These are phyloP conservation scores for Eupithecia exiguata DNA, from an alignment of 2,888 invertebrate species.

Conservation along the genomic window DNA sequence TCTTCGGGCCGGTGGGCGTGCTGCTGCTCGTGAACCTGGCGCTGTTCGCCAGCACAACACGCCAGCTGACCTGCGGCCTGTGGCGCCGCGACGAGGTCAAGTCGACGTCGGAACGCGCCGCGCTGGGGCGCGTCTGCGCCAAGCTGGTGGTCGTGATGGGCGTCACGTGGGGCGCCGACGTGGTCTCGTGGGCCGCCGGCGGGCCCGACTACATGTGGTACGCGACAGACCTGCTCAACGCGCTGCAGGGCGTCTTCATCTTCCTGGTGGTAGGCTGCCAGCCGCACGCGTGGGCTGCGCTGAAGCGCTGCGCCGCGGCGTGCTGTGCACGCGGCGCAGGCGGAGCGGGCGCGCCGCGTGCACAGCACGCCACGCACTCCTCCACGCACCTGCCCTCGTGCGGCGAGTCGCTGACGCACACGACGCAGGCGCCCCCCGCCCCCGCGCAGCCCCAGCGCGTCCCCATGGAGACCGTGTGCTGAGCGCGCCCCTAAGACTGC, in stretches of 20 bases:
- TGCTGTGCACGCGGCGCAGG: slow-evolving; percentile 84
- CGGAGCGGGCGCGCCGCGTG: slow-evolving; percentile 69
- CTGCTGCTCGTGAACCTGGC: slow-evolving; percentile 90
- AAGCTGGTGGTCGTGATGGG: slow-evolving; percentile 89
- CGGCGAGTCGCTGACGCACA: slow-evolving; percentile 89
- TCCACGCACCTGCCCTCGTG: slow-evolving; percentile 93
- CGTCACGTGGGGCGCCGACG: slow-evolving; percentile 87
- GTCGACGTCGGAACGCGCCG: slow-evolving; percentile 88
- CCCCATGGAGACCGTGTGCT: slow-evolving; percentile 86
- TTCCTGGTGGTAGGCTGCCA: slow-evolving; percentile 95
- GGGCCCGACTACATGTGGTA: slow-evolving; percentile 93
- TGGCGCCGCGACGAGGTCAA: slow-evolving; percentile 95
- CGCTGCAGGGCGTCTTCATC: slow-evolving; percentile 93
- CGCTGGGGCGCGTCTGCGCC: slow-evolving; percentile 92
- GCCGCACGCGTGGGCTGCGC: slow-evolving; percentile 87
- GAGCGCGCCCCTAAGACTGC: slow-evolving; percentile 49
- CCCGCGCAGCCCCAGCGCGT: slow-evolving; percentile 80
- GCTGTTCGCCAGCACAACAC: slow-evolving; percentile 91
- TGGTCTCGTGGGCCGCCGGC: slow-evolving; percentile 92
- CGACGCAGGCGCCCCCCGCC: slow-evolving; percentile 87
- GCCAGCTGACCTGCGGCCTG: slow-evolving; percentile 93
- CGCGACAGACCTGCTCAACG: slow-evolving; percentile 92
- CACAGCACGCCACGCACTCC: slow-evolving; percentile 83
- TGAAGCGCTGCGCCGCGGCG: slow-evolving; percentile 64
- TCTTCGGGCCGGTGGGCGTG: slow-evolving; percentile 92